A percentile compares a stretch with the other conserved stretches of the same genome.
phyloP scores from a whole-genome alignment of 2,888 invertebrate species.

The Colostygia pectinataria region DNA sequence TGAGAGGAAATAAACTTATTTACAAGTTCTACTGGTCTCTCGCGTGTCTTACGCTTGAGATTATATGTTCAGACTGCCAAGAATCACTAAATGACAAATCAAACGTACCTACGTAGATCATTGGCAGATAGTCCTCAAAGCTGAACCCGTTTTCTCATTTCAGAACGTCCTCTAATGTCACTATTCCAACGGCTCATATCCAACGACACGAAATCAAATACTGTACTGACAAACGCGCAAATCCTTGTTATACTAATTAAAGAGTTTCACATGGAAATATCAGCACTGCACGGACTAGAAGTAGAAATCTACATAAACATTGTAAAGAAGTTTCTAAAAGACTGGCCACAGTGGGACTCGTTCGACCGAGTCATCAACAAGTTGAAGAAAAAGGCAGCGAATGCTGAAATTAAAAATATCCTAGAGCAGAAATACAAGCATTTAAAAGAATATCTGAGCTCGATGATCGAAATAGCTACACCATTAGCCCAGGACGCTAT shows the following conservation, averaged over 20 bases:
- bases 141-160: conserved; percentile 13
- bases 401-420: conserved; percentile 40
- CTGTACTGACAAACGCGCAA: conserved; percentile 61
- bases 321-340: conserved; percentile 64
- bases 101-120: too few species aligned
- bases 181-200: conserved; percentile 57
- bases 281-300: conserved; percentile 51
- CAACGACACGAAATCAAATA: conserved; percentile 57
- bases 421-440: conserved; percentile 51
- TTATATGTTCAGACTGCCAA: too few species aligned
- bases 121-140: not conserved
- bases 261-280: conserved; percentile 55
- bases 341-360: conserved; percentile 71
- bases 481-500: conserved; percentile 43
- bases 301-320: conserved; percentile 62
- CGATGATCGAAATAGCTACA: conserved; percentile 45
- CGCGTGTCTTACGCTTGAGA: too few species aligned
- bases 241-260: conserved; percentile 57
- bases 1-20: too few species aligned
- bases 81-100: too few species aligned
- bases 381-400: conserved; percentile 40
- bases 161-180: conserved; percentile 64
- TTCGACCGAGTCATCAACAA: conserved; percentile 52
- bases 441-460: conserved; percentile 53
- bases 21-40: too few species aligned